A percentile compares a stretch with the other conserved stretches of the same genome.
Evolutionary conservation across 2,888 invertebrate genomes (phyloP).

Genomic region (Drosophila atroscutellata): DNA sequence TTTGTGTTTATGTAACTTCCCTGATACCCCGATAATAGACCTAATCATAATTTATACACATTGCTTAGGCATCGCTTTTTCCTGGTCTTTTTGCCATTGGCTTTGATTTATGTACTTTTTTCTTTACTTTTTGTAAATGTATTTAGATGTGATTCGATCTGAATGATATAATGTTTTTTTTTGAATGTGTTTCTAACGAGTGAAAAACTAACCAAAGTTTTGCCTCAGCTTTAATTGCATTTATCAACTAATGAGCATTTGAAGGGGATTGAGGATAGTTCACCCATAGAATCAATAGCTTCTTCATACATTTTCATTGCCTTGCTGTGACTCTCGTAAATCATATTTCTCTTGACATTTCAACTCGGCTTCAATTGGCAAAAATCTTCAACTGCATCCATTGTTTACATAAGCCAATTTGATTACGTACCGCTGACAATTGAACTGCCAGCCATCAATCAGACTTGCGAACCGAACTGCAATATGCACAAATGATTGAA

Average conservation of each 20-base stretch:
- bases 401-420: conserved; percentile 74
- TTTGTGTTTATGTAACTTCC: conserved; percentile 43
- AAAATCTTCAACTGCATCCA: conserved; percentile 38
- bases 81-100: conserved; percentile 17
- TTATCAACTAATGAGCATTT: conserved; percentile 10
- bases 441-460: conserved; percentile 72
- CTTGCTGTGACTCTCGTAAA: conserved; percentile 44
- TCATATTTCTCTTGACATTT: conserved; percentile 75
- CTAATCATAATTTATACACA: conserved; percentile 77
- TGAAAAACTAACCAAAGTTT: conserved; percentile 7
- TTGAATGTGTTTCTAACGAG: conserved; percentile 1
- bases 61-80: conserved; percentile 49
- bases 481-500: conserved; percentile 12
- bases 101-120: conserved; percentile 59
- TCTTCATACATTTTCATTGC: conserved; percentile 10
- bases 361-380: conserved; percentile 61
- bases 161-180: conserved; percentile 23
- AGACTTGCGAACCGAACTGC: conserved; percentile 28
- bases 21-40: conserved; percentile 65
- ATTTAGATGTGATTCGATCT: conserved; percentile 45
- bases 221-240: conserved; percentile 12
- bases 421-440: conserved; percentile 70
- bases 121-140: conserved; percentile 1
- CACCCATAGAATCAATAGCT: conserved; percentile 1
- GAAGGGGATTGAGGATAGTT: conserved; percentile 2